Percentiles rank a stretch among this genome's conserved stretches.
Evolutionary conservation across 2,113 vertebrate species (phyloP).

Genomic region (Smithornis capensis): DNA sequence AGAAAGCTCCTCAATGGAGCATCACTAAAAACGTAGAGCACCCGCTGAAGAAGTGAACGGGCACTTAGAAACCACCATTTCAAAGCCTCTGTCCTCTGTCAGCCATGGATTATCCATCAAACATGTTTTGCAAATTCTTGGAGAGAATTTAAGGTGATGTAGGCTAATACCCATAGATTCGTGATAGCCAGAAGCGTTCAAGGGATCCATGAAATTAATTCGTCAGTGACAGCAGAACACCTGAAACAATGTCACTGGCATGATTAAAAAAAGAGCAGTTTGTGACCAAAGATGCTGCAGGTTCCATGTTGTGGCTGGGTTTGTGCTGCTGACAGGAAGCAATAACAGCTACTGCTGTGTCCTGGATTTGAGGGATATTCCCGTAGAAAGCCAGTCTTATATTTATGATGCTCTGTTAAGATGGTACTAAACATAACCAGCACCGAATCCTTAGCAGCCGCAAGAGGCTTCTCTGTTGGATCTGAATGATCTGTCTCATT

Average conservation of each 20-base stretch:
- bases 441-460: not conserved
- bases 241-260: not conserved
- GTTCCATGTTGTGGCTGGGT: not conserved
- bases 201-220: not conserved
- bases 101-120: not conserved
- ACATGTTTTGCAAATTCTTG: not conserved
- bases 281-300: not conserved
- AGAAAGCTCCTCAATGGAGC: not conserved
- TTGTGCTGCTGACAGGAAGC: not conserved
- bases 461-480: not conserved
- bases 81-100: not conserved
- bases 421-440: not conserved
- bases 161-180: not conserved
- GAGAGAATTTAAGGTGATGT: not conserved
- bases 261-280: not conserved
- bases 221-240: not conserved
- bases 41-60: not conserved
- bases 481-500: constrained; percentile 28
- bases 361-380: not conserved
- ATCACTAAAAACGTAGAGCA: not conserved
- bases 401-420: not conserved
- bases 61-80: not conserved
- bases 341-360: rapidly evolving
- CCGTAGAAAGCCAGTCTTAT: not conserved
- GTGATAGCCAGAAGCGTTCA: not conserved